Conservation (phyloP, 2,113 vertebrate species). For the Axis porcinus region DNA sequence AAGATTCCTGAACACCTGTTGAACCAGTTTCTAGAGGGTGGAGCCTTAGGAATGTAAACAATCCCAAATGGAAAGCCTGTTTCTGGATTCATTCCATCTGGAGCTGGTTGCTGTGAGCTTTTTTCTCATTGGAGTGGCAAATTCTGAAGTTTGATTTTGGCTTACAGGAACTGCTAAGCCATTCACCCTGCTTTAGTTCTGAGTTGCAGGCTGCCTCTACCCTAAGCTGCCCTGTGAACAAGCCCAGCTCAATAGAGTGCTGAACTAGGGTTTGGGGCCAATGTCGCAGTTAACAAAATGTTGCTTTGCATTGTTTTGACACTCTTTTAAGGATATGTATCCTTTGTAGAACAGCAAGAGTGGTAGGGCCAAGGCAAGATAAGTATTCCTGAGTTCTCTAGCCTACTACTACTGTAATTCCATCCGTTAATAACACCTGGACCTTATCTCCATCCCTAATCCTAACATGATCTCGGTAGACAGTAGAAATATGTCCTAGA, state of each 20-base stretch:
- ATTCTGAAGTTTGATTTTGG: conserved; percentile 11
- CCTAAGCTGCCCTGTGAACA: not conserved
- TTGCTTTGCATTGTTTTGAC: not conserved
- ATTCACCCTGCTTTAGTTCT: not conserved
- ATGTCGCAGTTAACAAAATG: not conserved
- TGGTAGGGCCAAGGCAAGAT: not conserved
- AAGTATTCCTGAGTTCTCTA: not conserved
- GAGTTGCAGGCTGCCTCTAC: not conserved
- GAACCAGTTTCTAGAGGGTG: not conserved
- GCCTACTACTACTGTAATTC: not conserved
- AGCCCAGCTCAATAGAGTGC: not conserved
- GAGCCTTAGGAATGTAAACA: not conserved
- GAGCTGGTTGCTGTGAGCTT: not conserved
- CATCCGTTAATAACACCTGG: not conserved
- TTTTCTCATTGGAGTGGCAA: not conserved
- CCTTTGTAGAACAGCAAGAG: not conserved
- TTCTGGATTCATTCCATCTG: not conserved
- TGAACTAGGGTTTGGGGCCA: not conserved
- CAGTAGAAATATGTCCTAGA: not conserved
- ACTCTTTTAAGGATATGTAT: not conserved
- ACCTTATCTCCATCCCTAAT: not conserved
- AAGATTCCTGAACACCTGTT: not conserved
- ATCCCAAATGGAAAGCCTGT: not conserved
- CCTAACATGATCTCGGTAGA: not conserved
- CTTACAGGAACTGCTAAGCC: not conserved